Base-by-base conservation (phyloP, 2,888 invertebrate genomes). In the Epirrhoe alternata region DNA sequence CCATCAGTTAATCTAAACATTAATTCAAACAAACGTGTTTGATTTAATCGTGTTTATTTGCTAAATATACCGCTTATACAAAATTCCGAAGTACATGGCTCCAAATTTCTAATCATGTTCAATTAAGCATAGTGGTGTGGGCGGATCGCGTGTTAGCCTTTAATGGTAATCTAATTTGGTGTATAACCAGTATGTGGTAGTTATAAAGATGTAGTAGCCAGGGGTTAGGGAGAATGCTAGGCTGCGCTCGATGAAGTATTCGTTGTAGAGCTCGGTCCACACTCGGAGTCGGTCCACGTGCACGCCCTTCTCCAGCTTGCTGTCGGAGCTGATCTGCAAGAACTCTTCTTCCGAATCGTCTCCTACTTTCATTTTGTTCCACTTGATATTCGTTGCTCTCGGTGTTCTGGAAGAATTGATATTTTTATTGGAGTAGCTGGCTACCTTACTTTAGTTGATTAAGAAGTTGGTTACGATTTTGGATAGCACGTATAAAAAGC, bases 211-310 rank as follows among this genome's bases (percentile, higher is more conserved):
- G 54, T 45, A 54, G 54, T 61, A 57, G 24, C 47, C 33, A 7
- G 72, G 31, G 64, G 33, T 5, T 51, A 57, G 5, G 38, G 55
- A 14, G 58, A 70, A 5, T 50, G 61, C 68, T 52, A 63, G 63
- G 69, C 74, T 88, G 30, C 64, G 75, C 7, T 90, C 90, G 47
- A 90, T 75, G 68, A 84, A 91, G 74, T 89, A 76, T 0, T 82
- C 69, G n/a, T 80, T 58, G 74, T 90, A 90, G 14, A 91, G 78
- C 3, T 83, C 77, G 0, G 83, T 83, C 90, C 90, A 91, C 5
- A 89, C 73, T 4, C 68, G 64, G 61, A 89, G 71, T 0, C 91
- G 83, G 5, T 80, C 73, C 38, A 75, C 53, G 70, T 90, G 86
- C 7, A 88, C 47, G 1, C 89, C 89, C 7, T 56, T 75, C 58